A percentile compares a stretch with the other conserved stretches of the same genome.
Evolutionary conservation across 2,113 vertebrate species (phyloP).

Genomic region (Emydocephalus ijimae): DNA sequence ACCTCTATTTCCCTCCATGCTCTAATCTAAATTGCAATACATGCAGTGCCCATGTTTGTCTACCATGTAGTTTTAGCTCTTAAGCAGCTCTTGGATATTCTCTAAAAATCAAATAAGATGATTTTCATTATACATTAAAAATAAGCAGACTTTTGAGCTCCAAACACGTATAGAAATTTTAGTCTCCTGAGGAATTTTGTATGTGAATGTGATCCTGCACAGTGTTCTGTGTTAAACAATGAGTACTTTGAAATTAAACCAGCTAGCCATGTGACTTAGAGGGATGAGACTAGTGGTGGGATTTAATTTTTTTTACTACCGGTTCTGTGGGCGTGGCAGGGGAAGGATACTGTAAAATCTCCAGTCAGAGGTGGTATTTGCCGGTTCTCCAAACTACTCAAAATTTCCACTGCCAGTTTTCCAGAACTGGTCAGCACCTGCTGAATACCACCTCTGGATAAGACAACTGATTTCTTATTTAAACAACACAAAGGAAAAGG

Average conservation of each 20-base stretch:
- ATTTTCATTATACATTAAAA: neutral
- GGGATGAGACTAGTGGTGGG: neutral
- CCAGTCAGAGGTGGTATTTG: no score
- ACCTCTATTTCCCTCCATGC: neutral
- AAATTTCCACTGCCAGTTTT: no score
- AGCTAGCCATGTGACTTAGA: slow-evolving; percentile 5
- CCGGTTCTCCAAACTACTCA: no score
- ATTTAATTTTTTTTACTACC: no score
- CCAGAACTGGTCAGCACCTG: no score
- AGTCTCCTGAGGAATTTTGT: neutral
- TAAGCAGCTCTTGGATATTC: neutral
- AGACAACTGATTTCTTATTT: slow-evolving; percentile 29
- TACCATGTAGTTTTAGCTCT: neutral
- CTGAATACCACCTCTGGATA: no score
- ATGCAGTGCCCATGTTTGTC: neutral
- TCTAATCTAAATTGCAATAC: neutral
- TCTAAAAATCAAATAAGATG: neutral
- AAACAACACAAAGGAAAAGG: neutral
- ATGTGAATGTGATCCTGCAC: neutral
- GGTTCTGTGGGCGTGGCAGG: no score
- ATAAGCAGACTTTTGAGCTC: neutral
- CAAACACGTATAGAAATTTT: neutral
- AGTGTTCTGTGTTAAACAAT: neutral
- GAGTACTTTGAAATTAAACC: neutral
- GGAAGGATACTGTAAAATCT: no score